Evolutionary conservation across 2,797 vertebrate species (phyloP).

Genomic region (Lacerta bilineata): DNA sequence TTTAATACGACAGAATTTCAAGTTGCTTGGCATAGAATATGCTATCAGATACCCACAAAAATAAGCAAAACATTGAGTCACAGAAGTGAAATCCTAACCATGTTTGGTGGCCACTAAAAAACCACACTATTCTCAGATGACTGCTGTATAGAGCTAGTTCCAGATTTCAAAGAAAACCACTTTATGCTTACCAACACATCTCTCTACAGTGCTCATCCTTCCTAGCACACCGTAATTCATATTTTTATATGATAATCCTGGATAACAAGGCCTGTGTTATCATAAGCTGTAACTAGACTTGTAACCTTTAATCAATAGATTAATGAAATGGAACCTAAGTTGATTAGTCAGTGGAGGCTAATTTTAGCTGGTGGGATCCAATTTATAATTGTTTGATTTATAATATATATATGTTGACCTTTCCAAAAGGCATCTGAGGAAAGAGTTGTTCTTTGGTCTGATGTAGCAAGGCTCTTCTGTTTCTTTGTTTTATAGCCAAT

Average conservation of each 20-base stretch:
- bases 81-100: conserved; percentile 25
- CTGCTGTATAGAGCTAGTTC: background rate
- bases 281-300: background rate
- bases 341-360: conserved; percentile 8
- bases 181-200: conserved; percentile 1
- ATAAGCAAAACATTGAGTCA: conserved; percentile 25
- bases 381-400: background rate
- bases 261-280: background rate
- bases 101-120: conserved; percentile 32
- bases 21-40: conserved; percentile 58
- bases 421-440: too few relatives aligned
- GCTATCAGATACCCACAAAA: conserved; percentile 48
- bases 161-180: conserved; percentile 41
- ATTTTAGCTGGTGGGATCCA: background rate
- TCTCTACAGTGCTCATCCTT: conserved; percentile 30
- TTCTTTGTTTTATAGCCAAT: background rate
- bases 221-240: conserved; percentile 3
- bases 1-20: conserved; percentile 64
- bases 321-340: background rate
- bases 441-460: background rate
- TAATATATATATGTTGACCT: too few relatives aligned
- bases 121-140: background rate
- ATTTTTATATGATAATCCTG: background rate
- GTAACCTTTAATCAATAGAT: conserved; percentile 13
- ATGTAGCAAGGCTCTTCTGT: too few relatives aligned